A percentile compares a stretch with the other conserved stretches of the same genome.
These are phyloP conservation scores for Porites evermanni DNA, from an alignment of 92 coral and sea anemone genomes.

Conservation along the genomic window DNA sequence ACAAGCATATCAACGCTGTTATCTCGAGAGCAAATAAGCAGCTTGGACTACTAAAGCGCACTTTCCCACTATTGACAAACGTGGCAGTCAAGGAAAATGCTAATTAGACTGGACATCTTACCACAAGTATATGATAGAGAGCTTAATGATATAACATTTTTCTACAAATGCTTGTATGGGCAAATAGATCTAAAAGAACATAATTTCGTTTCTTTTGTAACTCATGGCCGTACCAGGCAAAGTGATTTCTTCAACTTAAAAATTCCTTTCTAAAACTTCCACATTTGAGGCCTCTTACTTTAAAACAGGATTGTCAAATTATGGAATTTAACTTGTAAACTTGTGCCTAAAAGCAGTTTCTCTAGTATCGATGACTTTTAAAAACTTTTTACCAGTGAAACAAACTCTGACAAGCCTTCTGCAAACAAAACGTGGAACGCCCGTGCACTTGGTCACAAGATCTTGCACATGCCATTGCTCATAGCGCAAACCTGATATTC, in stretches of 20 bases:
- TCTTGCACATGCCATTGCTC: not conserved
- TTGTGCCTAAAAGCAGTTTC: too few species aligned
- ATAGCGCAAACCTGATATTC: not conserved
- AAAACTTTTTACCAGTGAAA: not conserved
- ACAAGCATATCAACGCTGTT: constrained; percentile 5
- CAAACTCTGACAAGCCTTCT: not conserved
- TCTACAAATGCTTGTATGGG: constrained; percentile 6
- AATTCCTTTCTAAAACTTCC: too few species aligned
- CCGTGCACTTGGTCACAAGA: too few species aligned
- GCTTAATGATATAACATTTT: constrained; percentile 5
- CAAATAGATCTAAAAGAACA: not conserved
- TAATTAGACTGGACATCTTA: constrained; percentile 6
- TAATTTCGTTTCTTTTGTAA: not conserved
- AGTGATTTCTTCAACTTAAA: constrained; percentile 1
- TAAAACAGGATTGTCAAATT: too few species aligned
- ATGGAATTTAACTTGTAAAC: too few species aligned
- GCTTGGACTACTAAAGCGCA: constrained; percentile 20
- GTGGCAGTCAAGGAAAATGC: constrained; percentile 13
- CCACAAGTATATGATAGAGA: not conserved
- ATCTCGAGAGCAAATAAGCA: constrained; percentile 14
- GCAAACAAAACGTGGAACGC: too few species aligned
- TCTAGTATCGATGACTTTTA: not conserved
- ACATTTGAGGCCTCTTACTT: too few species aligned
- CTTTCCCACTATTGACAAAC: constrained; percentile 19
- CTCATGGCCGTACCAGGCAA: constrained; percentile 7